Base-by-base conservation (phyloP, 1,140 invertebrate species). In the Orchesella cincta region DNA sequence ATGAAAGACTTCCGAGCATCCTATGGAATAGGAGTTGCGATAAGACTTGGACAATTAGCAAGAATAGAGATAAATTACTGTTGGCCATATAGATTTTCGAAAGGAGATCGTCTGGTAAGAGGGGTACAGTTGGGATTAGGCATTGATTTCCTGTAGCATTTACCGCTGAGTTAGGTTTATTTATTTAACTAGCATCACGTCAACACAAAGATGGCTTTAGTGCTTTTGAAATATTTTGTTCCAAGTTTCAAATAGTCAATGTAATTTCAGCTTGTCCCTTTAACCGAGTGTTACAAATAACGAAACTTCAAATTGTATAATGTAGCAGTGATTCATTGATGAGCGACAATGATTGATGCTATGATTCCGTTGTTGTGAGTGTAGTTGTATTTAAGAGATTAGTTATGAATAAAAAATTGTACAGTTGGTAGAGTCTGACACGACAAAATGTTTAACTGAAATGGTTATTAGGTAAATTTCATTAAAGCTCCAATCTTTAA, bases 51-150 rank as follows among this genome's bases (percentile, higher is more conserved):
- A 2, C 88, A 92, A 64, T 87, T 92, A 57, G 94, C 93, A 18
- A 86, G 94, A 75, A 85, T 96, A 23, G 95, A 97, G 88, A 87
- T 97, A 12, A 97, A 96, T 86, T 94, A 94, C 85, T 92, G 91
- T 84, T 84, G 92, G 72, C 93, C 93, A 29, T 83, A 91, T 51
- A 84, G 84, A 46, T 86, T 86, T 74, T 84, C 86, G 78, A 84
- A 86, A 39, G 86, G 88, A 46, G 89, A 90, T 72, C 85, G 85
- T 77, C 79, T 87, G 12, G 87, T 89, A 72, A 86, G 87, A 1
- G 91, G 91, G 1, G 84, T 93, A 52, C 91, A 93, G 84, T 89
- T 92, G 84, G 92, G 92, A 14, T 86, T 93, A 78, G 92, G 91
- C 28, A 87, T 92, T 0, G 87, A 89, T 81, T 92, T 92, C 85